These are phyloP conservation scores for Drosophila elegans DNA, from an alignment of 1,140 invertebrate species.

Conservation along the genomic window DNA sequence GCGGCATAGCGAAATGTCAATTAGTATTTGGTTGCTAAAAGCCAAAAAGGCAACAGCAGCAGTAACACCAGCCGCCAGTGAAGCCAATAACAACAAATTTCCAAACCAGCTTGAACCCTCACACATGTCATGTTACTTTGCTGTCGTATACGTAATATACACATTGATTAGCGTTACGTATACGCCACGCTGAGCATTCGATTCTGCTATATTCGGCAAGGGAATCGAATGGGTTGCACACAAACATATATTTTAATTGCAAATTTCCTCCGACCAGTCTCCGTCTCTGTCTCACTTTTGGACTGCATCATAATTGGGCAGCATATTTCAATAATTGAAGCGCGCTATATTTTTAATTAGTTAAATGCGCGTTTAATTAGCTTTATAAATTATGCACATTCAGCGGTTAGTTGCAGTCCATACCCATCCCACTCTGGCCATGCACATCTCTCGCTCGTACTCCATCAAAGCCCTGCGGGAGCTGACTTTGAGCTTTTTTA, in stretches of 20 bases:
- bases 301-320: constrained; percentile 58
- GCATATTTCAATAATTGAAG: constrained; percentile 83
- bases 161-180: constrained; percentile 73
- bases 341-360: constrained; percentile 81
- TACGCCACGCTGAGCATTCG: constrained; percentile 51
- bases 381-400: constrained; percentile 83
- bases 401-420: constrained; percentile 71
- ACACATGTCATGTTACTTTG: constrained; percentile 58
- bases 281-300: constrained; percentile 3
- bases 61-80: constrained; percentile 8
- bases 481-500: constrained; percentile 47
- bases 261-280: constrained; percentile 47
- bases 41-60: constrained; percentile 63
- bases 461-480: constrained; percentile 7
- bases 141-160: constrained; percentile 74
- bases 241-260: constrained; percentile 61
- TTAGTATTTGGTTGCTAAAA: constrained; percentile 80
- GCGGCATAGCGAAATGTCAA: constrained; percentile 76
- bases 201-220: constrained; percentile 23
- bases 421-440: neutral
- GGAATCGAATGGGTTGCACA: constrained; percentile 25
- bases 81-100: constrained; percentile 37
- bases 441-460: neutral
- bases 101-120: constrained; percentile 65
- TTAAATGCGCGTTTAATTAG: constrained; percentile 83